A percentile compares a stretch with the other conserved stretches of the same genome.
Conservation (phyloP, 2,113 vertebrate species). For the Urocynchramus pylzowi region DNA sequence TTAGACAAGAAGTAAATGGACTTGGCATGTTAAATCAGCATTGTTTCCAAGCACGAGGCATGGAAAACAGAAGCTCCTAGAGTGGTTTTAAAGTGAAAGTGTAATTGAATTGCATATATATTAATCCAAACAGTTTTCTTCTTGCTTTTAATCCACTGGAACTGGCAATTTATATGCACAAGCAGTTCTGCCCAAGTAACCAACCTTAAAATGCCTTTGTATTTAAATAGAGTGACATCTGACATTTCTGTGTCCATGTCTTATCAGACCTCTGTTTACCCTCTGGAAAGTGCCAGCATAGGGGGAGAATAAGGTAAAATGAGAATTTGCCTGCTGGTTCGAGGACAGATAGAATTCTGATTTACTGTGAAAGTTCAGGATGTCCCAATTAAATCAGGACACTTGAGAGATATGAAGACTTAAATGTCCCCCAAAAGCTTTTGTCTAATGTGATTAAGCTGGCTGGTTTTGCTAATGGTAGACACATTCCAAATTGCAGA, state of each 20-base stretch:
- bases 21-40: background rate
- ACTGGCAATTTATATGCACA: conserved; percentile 1
- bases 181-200: background rate
- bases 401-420: background rate
- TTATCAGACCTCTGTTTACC: background rate
- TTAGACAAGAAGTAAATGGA: conserved; percentile 32
- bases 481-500: background rate
- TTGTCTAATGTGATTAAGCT: conserved; percentile 6
- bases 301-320: background rate
- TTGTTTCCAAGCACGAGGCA: conserved; percentile 19
- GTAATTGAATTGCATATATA: background rate
- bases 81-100: conserved; percentile 27
- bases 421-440: background rate
- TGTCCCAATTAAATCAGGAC: conserved; percentile 27
- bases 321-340: background rate
- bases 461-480: background rate
- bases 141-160: background rate
- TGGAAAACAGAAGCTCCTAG: conserved; percentile 1
- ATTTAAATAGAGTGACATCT: conserved; percentile 39
- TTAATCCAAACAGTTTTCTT: conserved; percentile 5
- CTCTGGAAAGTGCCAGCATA: background rate
- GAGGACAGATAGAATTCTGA: background rate
- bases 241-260: conserved; percentile 5
- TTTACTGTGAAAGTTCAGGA: conserved; percentile 20
- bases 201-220: conserved; percentile 52